These are phyloP conservation scores for Ambastaia sidthimunki DNA, from an alignment of 2,797 vertebrate species.

Conservation along the genomic window DNA sequence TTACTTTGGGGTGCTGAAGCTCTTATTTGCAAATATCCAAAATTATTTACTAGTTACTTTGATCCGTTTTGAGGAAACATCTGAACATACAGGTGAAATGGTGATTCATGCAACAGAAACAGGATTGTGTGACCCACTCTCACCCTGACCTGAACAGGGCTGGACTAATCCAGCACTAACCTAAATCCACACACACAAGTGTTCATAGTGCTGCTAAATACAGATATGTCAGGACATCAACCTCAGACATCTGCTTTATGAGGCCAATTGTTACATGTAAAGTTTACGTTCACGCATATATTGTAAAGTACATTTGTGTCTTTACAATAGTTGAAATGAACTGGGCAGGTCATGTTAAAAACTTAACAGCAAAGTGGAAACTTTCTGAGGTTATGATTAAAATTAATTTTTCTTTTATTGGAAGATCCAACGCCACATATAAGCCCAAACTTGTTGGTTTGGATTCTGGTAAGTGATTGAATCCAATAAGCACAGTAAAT, in stretches of 20 bases:
- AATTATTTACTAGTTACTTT: too few relatives aligned
- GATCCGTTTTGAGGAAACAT: background rate
- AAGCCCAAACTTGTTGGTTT: background rate
- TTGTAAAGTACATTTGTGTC: background rate
- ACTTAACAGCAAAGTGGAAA: slow-evolving; percentile 14
- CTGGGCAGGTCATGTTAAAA: background rate
- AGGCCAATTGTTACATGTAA: slow-evolving; percentile 10
- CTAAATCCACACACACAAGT: slow-evolving; percentile 68
- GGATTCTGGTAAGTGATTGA: background rate
- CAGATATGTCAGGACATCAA: slow-evolving; percentile 39
- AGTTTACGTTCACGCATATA: too few relatives aligned
- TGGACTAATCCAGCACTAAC: slow-evolving; percentile 75
- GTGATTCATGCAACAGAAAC: slow-evolving; percentile 61
- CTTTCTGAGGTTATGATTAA: background rate
- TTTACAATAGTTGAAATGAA: background rate
- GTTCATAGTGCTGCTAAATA: slow-evolving; percentile 24
- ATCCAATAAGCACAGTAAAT: background rate
- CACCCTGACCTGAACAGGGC: slow-evolving; percentile 55
- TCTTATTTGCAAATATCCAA: too few relatives aligned
- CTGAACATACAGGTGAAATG: background rate
- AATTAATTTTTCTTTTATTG: background rate
- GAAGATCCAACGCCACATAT: background rate
- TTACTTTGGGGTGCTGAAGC: background rate
- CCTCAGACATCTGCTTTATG: slow-evolving; percentile 14
- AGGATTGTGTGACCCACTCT: slow-evolving; percentile 66